phyloP scores from a whole-genome alignment of 92 coral and sea anemone species.

The Micromussa lordhowensis region DNA sequence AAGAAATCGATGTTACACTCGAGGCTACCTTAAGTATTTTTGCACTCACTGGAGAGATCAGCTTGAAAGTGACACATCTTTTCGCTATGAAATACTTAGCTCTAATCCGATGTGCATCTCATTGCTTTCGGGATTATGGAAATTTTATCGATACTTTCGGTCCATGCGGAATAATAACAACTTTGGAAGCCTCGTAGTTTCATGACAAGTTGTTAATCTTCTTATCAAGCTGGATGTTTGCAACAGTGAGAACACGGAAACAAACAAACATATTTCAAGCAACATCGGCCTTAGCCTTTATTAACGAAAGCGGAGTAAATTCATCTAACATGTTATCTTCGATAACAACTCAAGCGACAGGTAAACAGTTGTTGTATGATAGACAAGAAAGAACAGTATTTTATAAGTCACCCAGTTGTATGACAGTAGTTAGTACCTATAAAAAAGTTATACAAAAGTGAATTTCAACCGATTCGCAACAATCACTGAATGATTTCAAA shows the following conservation, averaged over 20 bases:
- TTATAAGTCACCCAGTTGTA: neutral
- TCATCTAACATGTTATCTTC: neutral
- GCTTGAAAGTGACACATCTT: neutral
- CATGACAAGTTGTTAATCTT: neutral
- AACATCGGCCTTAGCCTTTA: neutral
- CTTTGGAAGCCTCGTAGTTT: neutral
- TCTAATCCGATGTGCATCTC: slow-evolving; percentile 1
- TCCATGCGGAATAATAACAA: neutral
- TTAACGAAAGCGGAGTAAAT: neutral
- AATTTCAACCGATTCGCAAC: neutral
- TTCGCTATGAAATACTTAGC: neutral
- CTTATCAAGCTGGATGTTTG: neutral
- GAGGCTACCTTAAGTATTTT: neutral
- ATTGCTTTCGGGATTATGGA: slow-evolving; percentile 22
- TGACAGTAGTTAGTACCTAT: neutral
- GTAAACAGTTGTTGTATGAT: slow-evolving; percentile 11
- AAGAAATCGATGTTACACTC: slow-evolving; percentile 4
- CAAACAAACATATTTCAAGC: neutral
- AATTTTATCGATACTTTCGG: slow-evolving; percentile 4
- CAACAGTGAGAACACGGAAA: neutral
- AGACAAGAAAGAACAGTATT: neutral
- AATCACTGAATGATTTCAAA: neutral
- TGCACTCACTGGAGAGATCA: neutral
- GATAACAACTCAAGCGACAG: neutral
- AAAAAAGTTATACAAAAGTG: neutral